Conservation (phyloP, 37 sponge, comb jelly and placozoan species). For the Tethya wilhelma region DNA sequence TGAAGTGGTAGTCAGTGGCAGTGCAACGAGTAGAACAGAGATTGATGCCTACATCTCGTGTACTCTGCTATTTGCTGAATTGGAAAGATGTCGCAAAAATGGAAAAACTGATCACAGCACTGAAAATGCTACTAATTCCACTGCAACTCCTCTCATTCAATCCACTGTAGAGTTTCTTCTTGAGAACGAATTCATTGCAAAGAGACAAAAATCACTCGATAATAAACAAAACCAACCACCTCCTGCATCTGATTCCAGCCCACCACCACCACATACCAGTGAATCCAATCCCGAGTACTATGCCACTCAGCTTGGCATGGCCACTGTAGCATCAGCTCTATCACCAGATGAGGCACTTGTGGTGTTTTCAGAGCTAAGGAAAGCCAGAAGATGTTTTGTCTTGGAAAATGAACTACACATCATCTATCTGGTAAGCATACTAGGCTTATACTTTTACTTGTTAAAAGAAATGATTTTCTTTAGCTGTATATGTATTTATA, state of each 20-base stretch:
- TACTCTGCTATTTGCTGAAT: slow-evolving; percentile 89
- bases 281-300: slow-evolving; percentile 25
- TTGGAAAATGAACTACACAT: slow-evolving; percentile 98
- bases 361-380: slow-evolving; percentile 85
- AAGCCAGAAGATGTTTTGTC: slow-evolving; percentile 85
- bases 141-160: not conserved
- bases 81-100: slow-evolving; percentile 38
- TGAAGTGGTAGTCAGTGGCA: slow-evolving; percentile 89
- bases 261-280: not conserved
- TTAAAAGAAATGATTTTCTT: too few relatives aligned
- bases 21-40: slow-evolving; percentile 55
- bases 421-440: slow-evolving; percentile 82
- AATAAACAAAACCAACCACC: not conserved
- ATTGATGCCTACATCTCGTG: slow-evolving; percentile 68
- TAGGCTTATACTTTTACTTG: not conserved
- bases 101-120: not conserved
- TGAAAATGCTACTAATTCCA: not conserved
- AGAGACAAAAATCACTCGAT: not conserved
- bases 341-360: slow-evolving; percentile 93
- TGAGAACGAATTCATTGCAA: slow-evolving; percentile 84
- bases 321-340: slow-evolving; percentile 92
- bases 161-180: slow-evolving; percentile 71
- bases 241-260: not conserved
- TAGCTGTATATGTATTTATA: too few relatives aligned
- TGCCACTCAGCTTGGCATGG: slow-evolving; percentile 92